Evolutionary conservation across 2,888 invertebrate species (phyloP).

Genomic region (Heliothis peltigera): DNA sequence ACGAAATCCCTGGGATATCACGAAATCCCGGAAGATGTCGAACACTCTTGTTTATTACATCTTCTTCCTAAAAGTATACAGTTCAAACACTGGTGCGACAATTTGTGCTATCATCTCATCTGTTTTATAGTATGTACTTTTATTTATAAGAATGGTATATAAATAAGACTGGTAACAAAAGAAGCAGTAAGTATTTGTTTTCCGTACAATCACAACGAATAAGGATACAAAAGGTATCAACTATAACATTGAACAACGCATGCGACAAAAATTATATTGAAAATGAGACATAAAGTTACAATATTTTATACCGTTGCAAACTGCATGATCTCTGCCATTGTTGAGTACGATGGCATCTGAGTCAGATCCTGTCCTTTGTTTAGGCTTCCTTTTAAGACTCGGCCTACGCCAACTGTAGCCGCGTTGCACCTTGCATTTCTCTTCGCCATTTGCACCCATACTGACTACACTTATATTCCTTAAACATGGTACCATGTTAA

Average conservation of each 20-base stretch:
- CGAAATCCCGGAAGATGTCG: no score
- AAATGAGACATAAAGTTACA: neutral
- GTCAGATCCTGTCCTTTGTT: constrained; percentile 89
- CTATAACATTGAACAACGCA: constrained; percentile 1
- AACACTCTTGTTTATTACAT: no score
- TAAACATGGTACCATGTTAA: constrained; percentile 12
- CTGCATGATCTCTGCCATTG: constrained; percentile 93
- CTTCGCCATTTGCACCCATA: constrained; percentile 75
- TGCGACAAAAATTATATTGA: constrained; percentile 3
- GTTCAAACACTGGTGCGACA: no score
- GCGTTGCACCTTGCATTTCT: constrained; percentile 90
- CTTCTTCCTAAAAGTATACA: no score
- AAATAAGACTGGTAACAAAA: no score
- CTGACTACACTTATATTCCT: constrained; percentile 81
- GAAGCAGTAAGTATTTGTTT: no score
- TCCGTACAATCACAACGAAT: neutral
- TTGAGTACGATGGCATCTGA: constrained; percentile 92
- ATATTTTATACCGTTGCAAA: constrained; percentile 91
- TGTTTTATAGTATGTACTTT: no score
- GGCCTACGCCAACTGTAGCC: constrained; percentile 94
- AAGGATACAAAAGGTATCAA: neutral
- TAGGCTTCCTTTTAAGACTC: constrained; percentile 92
- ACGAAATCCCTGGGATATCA: no score
- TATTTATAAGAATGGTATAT: no score
- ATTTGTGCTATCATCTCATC: no score